phyloP scores from a whole-genome alignment of 2,113 vertebrate species.

The Panthera tigris region DNA sequence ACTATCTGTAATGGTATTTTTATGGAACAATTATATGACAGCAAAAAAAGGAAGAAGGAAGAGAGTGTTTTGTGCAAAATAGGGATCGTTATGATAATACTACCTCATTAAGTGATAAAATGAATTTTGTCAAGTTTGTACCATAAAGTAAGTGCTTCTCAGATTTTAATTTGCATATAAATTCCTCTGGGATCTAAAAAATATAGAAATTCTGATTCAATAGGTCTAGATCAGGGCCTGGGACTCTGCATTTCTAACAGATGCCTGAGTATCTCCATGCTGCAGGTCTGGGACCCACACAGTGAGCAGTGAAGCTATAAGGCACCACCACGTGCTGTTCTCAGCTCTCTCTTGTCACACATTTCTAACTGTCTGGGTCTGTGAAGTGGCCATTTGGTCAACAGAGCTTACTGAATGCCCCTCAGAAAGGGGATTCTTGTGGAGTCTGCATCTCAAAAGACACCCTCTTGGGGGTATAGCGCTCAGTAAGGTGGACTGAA shows the following conservation, averaged over 20 bases:
- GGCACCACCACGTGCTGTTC: fast-evolving
- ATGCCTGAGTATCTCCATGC: fast-evolving
- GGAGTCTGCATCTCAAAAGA: neutral
- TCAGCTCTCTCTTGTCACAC: neutral
- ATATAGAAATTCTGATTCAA: neutral
- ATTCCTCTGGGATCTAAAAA: neutral
- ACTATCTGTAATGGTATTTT: neutral
- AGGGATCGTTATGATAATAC: neutral
- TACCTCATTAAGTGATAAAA: constrained; percentile 62
- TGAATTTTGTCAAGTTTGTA: constrained; percentile 59
- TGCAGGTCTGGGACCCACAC: no score
- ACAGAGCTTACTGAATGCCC: neutral
- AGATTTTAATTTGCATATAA: constrained; percentile 58
- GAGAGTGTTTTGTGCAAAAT: neutral
- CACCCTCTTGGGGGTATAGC: neutral
- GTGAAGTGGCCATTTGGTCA: no score
- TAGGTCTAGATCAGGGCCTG: neutral
- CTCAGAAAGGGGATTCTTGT: neutral
- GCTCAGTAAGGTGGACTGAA: neutral
- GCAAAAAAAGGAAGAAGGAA: constrained; percentile 16
- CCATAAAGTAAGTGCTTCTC: neutral
- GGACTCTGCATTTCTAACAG: neutral
- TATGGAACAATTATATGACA: neutral
- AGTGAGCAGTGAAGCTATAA: fast-evolving
- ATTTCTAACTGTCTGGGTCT: fast-evolving